Evolutionary conservation across 2,888 invertebrate genomes (phyloP), one percentile per base, ranked within the genome.

Genomic region (Chrysina gloriosa): DNA sequence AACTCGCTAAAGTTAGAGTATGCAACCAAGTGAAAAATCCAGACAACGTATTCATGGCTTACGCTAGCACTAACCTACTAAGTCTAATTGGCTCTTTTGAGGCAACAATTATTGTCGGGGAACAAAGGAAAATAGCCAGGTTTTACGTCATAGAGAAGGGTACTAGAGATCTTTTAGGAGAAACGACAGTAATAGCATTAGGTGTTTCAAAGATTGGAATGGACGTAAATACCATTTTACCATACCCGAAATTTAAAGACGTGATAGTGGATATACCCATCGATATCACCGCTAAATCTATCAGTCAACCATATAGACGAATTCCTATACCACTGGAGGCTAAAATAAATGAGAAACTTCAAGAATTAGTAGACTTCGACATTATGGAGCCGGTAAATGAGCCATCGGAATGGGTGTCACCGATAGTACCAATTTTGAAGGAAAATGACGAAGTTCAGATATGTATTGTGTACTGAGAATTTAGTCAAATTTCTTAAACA

Each of bases 371-470:
- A 1, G 21, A 39, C 16, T 42, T 23, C 7, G 78, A 77, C 52
- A 79, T 80, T 36, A 80, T 80, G 42, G 78, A 79, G 71, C 70
- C 68, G 52, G 78, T 80, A 6, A 69, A 67, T 14, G 76, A 73
- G 42, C 77, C 77, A 19, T 76, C 77, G 29, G 36, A 64, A 25
- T 81, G 80, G 79, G 73, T 81, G 68, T 77, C 79, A 71, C 75
- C 79, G 5, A 75, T 81, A 4, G 78, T 79, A 2, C 68, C 78
- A 23, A 76, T 77, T 11, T 74, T 77, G 39, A 78, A 79, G 65
- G 71, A 71, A 47, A 71, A 75, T 19, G 34, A 31, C 67, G 77
- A 77, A 27, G 75, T 81, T 25, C 68, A 78, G 7, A 72, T 81
- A 27, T 79, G 80, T 69, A 68, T 81, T 21, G 80, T n/a, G n/a